A percentile compares a stretch with the other conserved stretches of the same genome.
Conservation (phyloP, 1,140 invertebrate species). For the Magallana ariakensis region DNA sequence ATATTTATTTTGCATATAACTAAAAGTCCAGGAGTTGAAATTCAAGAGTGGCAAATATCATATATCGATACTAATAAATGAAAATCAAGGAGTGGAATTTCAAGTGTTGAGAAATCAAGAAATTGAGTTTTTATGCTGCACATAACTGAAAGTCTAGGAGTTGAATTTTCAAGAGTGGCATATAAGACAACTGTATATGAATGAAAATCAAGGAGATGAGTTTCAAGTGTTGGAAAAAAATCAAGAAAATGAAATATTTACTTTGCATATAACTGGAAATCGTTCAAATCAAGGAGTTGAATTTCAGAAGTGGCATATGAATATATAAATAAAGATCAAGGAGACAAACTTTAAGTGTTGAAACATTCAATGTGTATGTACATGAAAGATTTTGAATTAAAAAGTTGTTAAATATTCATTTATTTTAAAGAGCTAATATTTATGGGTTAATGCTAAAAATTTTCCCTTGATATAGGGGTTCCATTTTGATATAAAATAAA, state of each 20-base stretch:
- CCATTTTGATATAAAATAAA: not conserved
- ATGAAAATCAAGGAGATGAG: not conserved
- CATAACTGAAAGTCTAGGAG: not conserved
- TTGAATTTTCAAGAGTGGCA: not conserved
- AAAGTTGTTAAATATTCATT: not conserved
- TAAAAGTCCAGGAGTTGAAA: not conserved
- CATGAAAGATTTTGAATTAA: not conserved
- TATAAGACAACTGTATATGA: not conserved
- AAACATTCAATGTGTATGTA: not conserved
- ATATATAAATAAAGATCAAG: not conserved
- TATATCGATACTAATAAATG: not conserved
- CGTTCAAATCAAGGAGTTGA: not conserved
- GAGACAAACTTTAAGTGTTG: not conserved
- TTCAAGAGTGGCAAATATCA: not conserved
- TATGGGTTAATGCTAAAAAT: not conserved
- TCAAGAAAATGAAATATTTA: not conserved
- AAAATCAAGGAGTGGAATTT: not conserved
- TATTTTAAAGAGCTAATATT: conserved; percentile 5
- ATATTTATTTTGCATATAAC: not conserved
- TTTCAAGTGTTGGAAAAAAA: not conserved
- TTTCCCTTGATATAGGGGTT: not conserved
- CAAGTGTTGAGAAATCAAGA: not conserved
- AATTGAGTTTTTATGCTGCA: not conserved
- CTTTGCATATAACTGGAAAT: not conserved
- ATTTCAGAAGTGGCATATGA: not conserved